Evolutionary conservation across 2,888 invertebrate genomes (phyloP).

Genomic region (Mimumesa dahlbomi): DNA sequence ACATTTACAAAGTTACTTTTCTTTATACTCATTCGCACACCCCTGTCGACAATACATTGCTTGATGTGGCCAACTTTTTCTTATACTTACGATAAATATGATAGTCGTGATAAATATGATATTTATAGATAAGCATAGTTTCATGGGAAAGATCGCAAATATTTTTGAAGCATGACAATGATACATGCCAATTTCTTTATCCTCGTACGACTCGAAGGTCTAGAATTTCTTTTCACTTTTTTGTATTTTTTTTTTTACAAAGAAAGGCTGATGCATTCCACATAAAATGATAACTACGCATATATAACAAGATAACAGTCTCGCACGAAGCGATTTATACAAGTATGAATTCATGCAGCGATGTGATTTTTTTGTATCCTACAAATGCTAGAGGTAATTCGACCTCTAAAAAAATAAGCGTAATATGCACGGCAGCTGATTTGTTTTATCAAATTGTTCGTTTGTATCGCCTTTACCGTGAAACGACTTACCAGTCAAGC

Average conservation of each 20-base stretch:
- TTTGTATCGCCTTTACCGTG: constrained; percentile 22
- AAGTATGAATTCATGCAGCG: constrained; percentile 41
- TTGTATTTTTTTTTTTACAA: constrained; percentile 15
- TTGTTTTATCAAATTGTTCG: constrained; percentile 45
- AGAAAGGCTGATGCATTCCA: constrained; percentile 29
- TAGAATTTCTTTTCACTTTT: constrained; percentile 17
- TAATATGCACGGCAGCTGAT: constrained; percentile 64
- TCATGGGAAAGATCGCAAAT: constrained; percentile 31
- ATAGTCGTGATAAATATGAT: constrained; percentile 28
- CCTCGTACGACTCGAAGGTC: constrained; percentile 27
- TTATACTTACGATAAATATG: constrained; percentile 29
- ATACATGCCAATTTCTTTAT: constrained; percentile 35
- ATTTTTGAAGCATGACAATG: constrained; percentile 32
- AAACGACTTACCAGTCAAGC: constrained; percentile 40
- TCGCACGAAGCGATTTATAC: constrained; percentile 53
- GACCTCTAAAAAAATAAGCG: constrained; percentile 68
- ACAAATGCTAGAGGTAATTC: constrained; percentile 52
- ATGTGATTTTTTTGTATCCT: constrained; percentile 30
- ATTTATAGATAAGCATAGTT: constrained; percentile 40
- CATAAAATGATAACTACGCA: constrained; percentile 51
- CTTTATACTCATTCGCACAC: constrained; percentile 10
- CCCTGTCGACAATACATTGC: constrained; percentile 40
- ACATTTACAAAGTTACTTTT: constrained; percentile 44
- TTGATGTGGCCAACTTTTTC: constrained; percentile 67
- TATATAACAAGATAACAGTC: constrained; percentile 58